Evolutionary conservation across 30 jellyfish, hydroid and myxozoan genomes (phyloP), one percentile per base, ranked within the genome.

Genomic region (Sanderia malayensis): DNA sequence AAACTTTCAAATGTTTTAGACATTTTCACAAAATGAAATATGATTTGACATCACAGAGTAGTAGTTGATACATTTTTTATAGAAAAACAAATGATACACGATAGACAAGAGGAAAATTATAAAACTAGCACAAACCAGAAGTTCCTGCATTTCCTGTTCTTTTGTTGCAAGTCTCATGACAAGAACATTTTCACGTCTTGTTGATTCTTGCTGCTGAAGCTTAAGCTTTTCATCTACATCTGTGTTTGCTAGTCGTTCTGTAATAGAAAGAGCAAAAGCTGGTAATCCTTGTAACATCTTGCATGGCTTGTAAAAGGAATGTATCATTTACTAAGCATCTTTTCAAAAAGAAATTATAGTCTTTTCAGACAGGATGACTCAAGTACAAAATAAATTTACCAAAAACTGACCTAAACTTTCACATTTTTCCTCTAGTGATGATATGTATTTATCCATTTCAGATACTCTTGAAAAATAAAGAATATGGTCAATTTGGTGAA

Each of bases 111-210:
- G n/a, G n/a, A n/a, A n/a, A n/a, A n/a, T n/a, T n/a, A n/a, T n/a
- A n/a, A n/a, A n/a, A n/a, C n/a, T n/a, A n/a, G 19, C 10, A 21
- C 91, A 2, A 24, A 83, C 95, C 84, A 83, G 67, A 33, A 86
- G 44, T 45, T 92, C 98, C 74, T 92, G 98, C 95, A 92, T 92
- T 52, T 92, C 98, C 75, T 92, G 98, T 46, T 92, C 98, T 58
- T 92, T 92, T 31, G 96, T 92, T 41, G 98, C 98, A 22, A 92
- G 67, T 25, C 98, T 86, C 98, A 92, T 92, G 31, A 92, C 96
- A 44, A 92, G 93, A 66, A 92, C 96, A 70, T 92, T 92, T 74
- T 92, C 98, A 79, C 95, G 79, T 33, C 96, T 86, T n/a, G 98
- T 70, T 0, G 98, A 79, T 62, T 92, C 98, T 52, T 84, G 98